These are phyloP conservation scores for Aphaenogaster rudis DNA, from an alignment of 1,140 invertebrate genomes.

Conservation along the genomic window DNA sequence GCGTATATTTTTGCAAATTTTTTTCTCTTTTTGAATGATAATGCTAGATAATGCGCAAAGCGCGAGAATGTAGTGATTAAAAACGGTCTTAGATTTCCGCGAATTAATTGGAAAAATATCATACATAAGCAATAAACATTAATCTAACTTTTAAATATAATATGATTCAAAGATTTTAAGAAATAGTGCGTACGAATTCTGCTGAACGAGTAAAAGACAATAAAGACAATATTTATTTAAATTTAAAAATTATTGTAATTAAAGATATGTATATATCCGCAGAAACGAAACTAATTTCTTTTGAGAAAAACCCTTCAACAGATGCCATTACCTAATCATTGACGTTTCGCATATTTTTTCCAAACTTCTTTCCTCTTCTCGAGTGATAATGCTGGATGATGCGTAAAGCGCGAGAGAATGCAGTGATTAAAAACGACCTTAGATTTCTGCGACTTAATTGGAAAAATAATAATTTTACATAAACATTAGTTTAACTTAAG, in stretches of 20 bases:
- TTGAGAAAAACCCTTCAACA: constrained; percentile 37
- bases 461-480: background rate
- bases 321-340: constrained; percentile 38
- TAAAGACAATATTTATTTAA: too few relatives aligned
- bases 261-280: constrained; percentile 51
- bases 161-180: background rate
- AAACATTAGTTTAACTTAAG: background rate
- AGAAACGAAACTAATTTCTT: constrained; percentile 65
- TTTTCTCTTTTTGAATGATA: background rate
- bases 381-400: background rate
- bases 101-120: constrained; percentile 1
- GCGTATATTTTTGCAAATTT: background rate
- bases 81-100: background rate
- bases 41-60: background rate
- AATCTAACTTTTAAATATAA: background rate
- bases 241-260: background rate
- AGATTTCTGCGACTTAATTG: background rate
- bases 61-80: background rate
- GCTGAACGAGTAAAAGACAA: too few relatives aligned
- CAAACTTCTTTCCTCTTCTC: background rate
- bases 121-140: background rate
- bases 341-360: background rate
- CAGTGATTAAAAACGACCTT: background rate
- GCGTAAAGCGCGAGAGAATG: background rate
- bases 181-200: background rate